Conservation (phyloP, 2,888 invertebrate species). For the Orchesella flavescens region DNA sequence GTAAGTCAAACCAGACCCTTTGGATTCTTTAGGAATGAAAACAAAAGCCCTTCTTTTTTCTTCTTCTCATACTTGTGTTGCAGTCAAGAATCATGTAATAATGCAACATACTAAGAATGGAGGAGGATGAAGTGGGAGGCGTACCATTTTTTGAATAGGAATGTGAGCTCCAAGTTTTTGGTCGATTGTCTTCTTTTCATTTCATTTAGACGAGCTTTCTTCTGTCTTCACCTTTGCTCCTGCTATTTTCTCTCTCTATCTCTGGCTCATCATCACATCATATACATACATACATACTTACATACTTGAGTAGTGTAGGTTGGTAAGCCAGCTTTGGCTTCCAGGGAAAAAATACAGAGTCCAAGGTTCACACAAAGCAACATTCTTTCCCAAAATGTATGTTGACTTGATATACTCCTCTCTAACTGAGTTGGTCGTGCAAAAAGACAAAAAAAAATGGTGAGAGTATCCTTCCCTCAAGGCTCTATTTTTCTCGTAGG, state of each 20-base stretch:
- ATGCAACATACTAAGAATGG: too few species aligned
- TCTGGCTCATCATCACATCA: not conserved
- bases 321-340: too few species aligned
- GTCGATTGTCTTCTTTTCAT: not conserved
- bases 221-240: not conserved
- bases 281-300: not conserved
- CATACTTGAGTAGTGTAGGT: too few species aligned
- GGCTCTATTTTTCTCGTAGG: not conserved
- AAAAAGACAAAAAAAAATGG: not conserved
- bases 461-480: not conserved
- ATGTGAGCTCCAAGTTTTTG: not conserved
- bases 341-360: not conserved
- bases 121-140: not conserved
- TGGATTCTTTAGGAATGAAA: too few species aligned
- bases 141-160: not conserved
- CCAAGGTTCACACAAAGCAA: not conserved
- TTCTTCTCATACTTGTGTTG: not conserved
- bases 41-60: not conserved
- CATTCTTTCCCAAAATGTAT: not conserved
- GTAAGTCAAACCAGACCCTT: too few species aligned
- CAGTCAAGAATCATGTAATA: too few species aligned
- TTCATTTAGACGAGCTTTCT: not conserved
- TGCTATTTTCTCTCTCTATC: not conserved
- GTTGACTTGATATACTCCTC: not conserved
- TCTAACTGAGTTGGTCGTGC: not conserved